Evolutionary conservation across 2,888 invertebrate genomes (phyloP), one percentile per base, ranked within the genome.

Genomic region (Griposia aprilina): DNA sequence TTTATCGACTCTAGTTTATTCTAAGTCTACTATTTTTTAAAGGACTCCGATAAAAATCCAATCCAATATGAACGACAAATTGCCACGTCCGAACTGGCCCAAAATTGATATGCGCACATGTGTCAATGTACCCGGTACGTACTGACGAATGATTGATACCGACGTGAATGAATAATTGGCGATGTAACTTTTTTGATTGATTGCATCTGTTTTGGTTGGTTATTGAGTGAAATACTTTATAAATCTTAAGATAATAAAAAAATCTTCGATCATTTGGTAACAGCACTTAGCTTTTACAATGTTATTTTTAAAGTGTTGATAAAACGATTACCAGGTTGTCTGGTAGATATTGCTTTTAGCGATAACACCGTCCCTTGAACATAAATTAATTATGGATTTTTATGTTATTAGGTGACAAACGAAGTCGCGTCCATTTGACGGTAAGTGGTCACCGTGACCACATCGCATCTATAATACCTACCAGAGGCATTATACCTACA

Each of bases 1-100:
- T 45, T n/a, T 55, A 76, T 45, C 1, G 13, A 69, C 17, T 48
- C 5, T 36, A 13, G 48, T 26, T 30, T 7, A 10, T 36, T 63
- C 50, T 17, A 66, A 30, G n/a, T 52, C 52, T 30, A 55, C 65
- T n/a, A 74, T 55, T 81, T 82, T 78, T 80, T 63, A 52, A 84
- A 62, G 57, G 45, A 63, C 65, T 62, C 2, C 62, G 48, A 66
- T 84, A 80, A 62, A 86, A 82, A 87, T 91, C 89, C 88, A 80
- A 89, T 90, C 52, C 83, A 55, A 70, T 81, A 60, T 89, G 83
- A 83, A 87, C 82, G 85, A 88, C 89, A 88, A 89, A 91, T 89
- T 82, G 86, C 80, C 80, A 80, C 87, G 87, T 87, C 81, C 76
- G 74, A 80, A 76, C 77, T 87, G 71, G 71, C 72, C 72, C 74